Evolutionary conservation across 2,888 invertebrate genomes (phyloP).

Genomic region (Nomada ferruginata): DNA sequence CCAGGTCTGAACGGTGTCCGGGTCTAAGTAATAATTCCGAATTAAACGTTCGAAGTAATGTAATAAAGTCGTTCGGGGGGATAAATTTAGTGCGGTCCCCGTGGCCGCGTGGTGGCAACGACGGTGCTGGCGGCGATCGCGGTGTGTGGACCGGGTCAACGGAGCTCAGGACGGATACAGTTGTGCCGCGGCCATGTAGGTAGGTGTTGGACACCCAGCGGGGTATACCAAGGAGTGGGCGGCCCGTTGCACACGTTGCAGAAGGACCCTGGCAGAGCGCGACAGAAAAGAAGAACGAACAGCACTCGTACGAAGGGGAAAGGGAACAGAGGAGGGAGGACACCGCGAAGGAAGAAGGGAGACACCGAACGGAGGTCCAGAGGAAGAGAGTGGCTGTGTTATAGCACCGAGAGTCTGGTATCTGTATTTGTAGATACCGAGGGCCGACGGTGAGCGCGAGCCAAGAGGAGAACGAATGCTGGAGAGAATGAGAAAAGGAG

Average conservation of each 20-base stretch:
- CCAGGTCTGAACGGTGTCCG: conserved; percentile 49
- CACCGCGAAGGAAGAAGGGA: conserved; percentile 31
- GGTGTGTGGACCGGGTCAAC: conserved; percentile 73
- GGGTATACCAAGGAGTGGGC: conserved; percentile 81
- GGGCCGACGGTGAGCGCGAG: conserved; percentile 57
- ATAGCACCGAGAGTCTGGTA: conserved; percentile 73
- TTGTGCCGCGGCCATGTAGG: conserved; percentile 79
- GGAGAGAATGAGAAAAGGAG: conserved; percentile 37
- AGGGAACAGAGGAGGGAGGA: conserved; percentile 17
- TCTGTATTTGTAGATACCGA: conserved; percentile 78
- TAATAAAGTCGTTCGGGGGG: conserved; percentile 81
- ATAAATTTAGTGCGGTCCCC: conserved; percentile 80
- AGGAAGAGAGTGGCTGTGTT: conserved; percentile 71
- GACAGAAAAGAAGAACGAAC: conserved; percentile 56
- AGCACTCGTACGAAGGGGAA: conserved; percentile 19
- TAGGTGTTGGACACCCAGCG: conserved; percentile 84
- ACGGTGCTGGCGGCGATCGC: conserved; percentile 65
- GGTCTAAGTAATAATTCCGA: conserved; percentile 81
- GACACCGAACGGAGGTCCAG: conserved; percentile 27
- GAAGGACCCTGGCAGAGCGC: conserved; percentile 71
- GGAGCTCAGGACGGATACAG: conserved; percentile 70
- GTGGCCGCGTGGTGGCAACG: conserved; percentile 59
- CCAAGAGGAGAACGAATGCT: conserved; percentile 20
- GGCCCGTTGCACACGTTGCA: conserved; percentile 75
- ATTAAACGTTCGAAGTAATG: conserved; percentile 81